Base-by-base conservation (phyloP, 2,888 invertebrate genomes). In the Aleiodes leptofemur region DNA sequence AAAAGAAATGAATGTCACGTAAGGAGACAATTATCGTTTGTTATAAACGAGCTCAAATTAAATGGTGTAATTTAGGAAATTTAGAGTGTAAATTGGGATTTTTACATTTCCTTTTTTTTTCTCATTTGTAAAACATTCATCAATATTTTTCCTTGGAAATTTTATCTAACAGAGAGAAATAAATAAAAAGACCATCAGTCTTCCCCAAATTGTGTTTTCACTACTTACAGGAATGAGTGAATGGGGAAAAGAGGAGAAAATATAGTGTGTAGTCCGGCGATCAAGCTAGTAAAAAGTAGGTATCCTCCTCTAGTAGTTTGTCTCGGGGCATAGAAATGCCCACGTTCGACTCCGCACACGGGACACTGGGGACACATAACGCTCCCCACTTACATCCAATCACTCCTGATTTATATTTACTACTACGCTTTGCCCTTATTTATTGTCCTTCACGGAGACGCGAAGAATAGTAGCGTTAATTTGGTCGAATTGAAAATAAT, bases 341-440 rank as follows among this genome's bases (percentile, higher is more conserved):
- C 84, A 83, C 82, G 81, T 85, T 84, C 85, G 84, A 85, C 85
- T 86, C 88, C 87, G 82, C 87, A 88, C 88, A 89, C 87, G 86
- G 88, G 86, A 85, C 89, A 83, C 89, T 85, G 86, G 89, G 89
- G 89, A 89, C 89, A 87, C 89, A 89, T 89, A 89, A 89, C 88
- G 86, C 85, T 86, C 88, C 88, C 88, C 87, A 86, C 88, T 89
- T 89, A 89, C 89, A 88, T 89, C 89, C 89, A 89, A 89, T 89
- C 89, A 86, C 89, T 88, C 88, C 88, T 89, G 89, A 89, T 89
- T 89, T 89, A 89, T 89, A 89, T 89, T 89, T 88, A 89, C 89
- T 89, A 87, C 87, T 87, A 43, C 87, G 86, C 86, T 86, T 86
- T 86, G 82, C 85, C 87, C 87, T 88, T 89, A 89, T 89, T 89